Conservation (phyloP, 30 jellyfish, hydroid and myxozoan genomes). For the Nemopilema nomurai region DNA sequence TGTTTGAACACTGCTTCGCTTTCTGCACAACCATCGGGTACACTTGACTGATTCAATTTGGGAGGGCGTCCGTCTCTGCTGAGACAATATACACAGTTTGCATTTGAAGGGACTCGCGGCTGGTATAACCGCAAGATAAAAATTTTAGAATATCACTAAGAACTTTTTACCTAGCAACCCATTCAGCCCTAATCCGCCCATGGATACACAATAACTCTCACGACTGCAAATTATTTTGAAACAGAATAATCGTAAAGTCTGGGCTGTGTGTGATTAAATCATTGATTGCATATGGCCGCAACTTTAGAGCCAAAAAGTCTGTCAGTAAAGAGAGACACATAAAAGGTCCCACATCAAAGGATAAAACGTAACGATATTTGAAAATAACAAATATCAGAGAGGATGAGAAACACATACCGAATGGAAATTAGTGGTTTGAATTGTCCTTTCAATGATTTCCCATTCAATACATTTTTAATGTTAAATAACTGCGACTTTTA, state of each 20-base stretch:
- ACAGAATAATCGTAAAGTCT: background rate
- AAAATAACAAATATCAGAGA: background rate
- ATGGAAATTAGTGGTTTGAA: background rate
- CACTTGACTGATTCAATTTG: background rate
- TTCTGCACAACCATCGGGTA: conserved; percentile 1
- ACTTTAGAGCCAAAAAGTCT: background rate
- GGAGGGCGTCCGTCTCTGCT: background rate
- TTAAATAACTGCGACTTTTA: background rate
- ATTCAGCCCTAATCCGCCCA: background rate
- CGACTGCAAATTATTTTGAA: background rate
- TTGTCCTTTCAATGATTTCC: background rate
- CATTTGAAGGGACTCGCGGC: background rate
- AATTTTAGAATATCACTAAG: background rate
- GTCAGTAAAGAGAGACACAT: background rate
- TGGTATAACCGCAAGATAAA: background rate
- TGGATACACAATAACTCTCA: background rate
- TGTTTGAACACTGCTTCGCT: conserved; percentile 2
- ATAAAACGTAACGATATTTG: background rate
- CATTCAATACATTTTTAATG: background rate
- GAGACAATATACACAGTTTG: conserved; percentile 21
- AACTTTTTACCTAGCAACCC: background rate
- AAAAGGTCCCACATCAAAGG: background rate
- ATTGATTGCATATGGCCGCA: background rate
- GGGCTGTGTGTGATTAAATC: too few species aligned
- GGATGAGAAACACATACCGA: background rate